Base-by-base conservation (phyloP, 2,888 invertebrate species). In the Sussaba pulchella region DNA sequence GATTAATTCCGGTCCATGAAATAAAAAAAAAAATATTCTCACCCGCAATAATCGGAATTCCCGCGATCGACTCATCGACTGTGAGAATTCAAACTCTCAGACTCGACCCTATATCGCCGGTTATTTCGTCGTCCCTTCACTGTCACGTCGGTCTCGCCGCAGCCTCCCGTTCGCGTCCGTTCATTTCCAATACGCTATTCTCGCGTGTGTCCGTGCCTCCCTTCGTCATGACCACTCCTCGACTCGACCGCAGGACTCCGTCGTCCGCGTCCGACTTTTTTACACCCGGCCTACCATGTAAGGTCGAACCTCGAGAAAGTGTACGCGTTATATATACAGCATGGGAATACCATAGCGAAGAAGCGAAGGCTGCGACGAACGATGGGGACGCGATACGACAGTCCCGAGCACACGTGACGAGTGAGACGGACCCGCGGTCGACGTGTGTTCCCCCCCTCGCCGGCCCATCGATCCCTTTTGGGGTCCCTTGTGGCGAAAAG, bases 221-320 rank as follows among this genome's bases (percentile, higher is more conserved):
- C 83, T 70, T 82, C 82, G 83, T 83, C 83, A 78, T 83, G 82
- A 82, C 81, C 81, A 79, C 77, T n/a, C 61, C 82, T 84, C 78
- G 82, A 77, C 83, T 83, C 83, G 86, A 87, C 86, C 86, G 85
- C 87, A 86, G 70, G 82, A 85, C 84, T 83, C 83, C n/a, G 82
- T 81, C 84, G 87, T 84, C 86, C 81, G 73, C 84, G 72, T 84
- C n/a, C 84, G 85, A 84, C 86, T 89, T 89, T n/a, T 89, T 90
- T 89, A 86, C 82, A 83, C 84, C 82, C 83, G 81, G 84, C 85
- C n/a, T 85, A 85, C 86, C 88, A 87, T 88, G 84, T 87, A 88
- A 84, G 88, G 88, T 84, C 84, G 84, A 82, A 81, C n/a, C n/a
- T 82, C 54, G 63, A 67, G 59, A 47, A 41, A 21, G 59, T 59